These are phyloP conservation scores for Polypterus bichir DNA, from an alignment of 2,113 vertebrate genomes.

Conservation along the genomic window DNA sequence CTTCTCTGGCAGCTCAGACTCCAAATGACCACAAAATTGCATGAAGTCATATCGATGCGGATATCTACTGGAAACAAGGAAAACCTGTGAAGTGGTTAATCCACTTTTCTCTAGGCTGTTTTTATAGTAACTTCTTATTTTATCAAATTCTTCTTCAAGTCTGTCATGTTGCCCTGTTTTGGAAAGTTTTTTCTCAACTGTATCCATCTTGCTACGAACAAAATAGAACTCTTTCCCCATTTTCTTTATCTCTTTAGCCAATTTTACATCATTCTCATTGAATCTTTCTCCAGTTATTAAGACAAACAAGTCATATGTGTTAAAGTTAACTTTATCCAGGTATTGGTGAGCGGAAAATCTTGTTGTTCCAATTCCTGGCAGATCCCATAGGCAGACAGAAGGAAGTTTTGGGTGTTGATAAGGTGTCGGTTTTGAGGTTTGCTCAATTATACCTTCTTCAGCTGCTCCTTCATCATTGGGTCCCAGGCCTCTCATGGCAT, in stretches of 20 bases:
- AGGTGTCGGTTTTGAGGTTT: too few species aligned
- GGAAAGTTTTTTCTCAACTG: constrained; percentile 25
- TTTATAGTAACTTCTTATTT: constrained; percentile 24
- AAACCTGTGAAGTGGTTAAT: constrained; percentile 20
- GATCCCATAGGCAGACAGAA: too few species aligned
- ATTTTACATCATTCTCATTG: background rate
- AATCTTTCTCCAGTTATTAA: background rate
- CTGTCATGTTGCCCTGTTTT: constrained; percentile 19
- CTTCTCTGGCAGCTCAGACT: constrained; percentile 30
- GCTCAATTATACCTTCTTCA: too few species aligned
- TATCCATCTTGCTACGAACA: constrained; percentile 39
- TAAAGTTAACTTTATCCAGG: constrained; percentile 4
- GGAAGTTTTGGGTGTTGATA: too few species aligned
- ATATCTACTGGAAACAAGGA: constrained; percentile 30
- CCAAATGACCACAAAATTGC: constrained; percentile 27
- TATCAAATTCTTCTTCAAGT: constrained; percentile 9
- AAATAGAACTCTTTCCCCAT: constrained; percentile 36
- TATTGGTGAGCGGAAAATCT: background rate
- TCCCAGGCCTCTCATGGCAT: too few species aligned
- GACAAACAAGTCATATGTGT: constrained; percentile 12
- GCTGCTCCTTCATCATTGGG: too few species aligned
- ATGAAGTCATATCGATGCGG: constrained; percentile 23
- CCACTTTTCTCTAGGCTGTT: constrained; percentile 17
- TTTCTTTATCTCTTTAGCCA: constrained; percentile 10
- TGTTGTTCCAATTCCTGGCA: too few species aligned